Evolutionary conservation across 2,888 invertebrate genomes (phyloP), one percentile per base, ranked within the genome.

Genomic region (Itoplectis maculator): DNA sequence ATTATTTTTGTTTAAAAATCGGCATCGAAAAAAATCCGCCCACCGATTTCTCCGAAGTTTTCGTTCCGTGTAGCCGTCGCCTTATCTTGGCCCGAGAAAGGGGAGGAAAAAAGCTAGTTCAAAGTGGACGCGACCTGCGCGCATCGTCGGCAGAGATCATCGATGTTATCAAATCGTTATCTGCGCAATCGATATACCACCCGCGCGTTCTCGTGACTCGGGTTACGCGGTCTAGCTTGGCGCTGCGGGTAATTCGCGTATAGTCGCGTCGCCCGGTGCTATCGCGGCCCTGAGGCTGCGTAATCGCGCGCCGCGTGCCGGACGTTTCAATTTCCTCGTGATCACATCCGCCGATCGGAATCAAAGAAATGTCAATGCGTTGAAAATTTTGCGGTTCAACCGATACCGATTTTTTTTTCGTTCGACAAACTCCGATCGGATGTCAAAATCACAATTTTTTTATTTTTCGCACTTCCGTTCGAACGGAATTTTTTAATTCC

Each of bases 141-240:
- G 49, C 54, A 0, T 54, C 23, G 23, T 54, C 2, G 54, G 9
- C 9, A 51, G 23, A 13, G 20, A 54, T 54, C 40, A 29, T 11
- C 70, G 15, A 65, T 65, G 47, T 72, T 56, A 65, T 72, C 78
- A 63, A n/a, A 54, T 20, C 11, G 65, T 72, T 78, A 49, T 49
- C 29, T 20, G n/a, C 59, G 59, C 15, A 45, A 68, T 73, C 73
- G 79, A 79, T 42, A 18, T 35, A 11, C 51, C n/a, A n/a, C n/a
- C n/a, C n/a, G 35, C 29, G 23, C n/a, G 42, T 15, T 35, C 18
- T 47, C n/a, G 7, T 9, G 66, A 35, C 13, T 65, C 15, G 49
- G 13, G 23, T 70, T 72, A 49, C 51, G 20, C 7, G 11, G 2
- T 8, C 51, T 42, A 54, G 18, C 70, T 51, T 45, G 70, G 3